phyloP scores from a whole-genome alignment of 1,140 invertebrate species.

The Oedothorax gibbosus region DNA sequence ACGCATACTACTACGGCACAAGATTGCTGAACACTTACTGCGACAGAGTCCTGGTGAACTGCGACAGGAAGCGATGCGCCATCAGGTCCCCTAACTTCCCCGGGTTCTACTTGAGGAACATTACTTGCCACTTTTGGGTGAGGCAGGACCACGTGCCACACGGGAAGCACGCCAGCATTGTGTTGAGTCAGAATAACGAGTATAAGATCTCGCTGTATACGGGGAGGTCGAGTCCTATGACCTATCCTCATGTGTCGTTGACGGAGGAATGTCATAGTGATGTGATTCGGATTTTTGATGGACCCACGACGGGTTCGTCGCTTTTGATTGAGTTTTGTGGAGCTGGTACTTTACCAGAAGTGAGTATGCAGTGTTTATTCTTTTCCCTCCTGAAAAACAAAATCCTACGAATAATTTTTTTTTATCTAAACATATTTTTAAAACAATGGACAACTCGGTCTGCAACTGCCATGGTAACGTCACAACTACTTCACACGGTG shows the following conservation, averaged over 20 bases:
- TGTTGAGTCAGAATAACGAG: slow-evolving; percentile 62
- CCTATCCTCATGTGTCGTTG: slow-evolving; percentile 62
- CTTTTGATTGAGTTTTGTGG: slow-evolving; percentile 91
- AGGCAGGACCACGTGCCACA: slow-evolving; percentile 60
- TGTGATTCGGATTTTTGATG: slow-evolving; percentile 88
- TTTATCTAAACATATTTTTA: too few relatives aligned
- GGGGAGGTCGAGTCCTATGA: slow-evolving; percentile 56
- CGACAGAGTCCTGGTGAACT: slow-evolving; percentile 62
- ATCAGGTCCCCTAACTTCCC: slow-evolving; percentile 64
- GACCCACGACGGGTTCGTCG: slow-evolving; percentile 87
- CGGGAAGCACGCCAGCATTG: slow-evolving; percentile 61
- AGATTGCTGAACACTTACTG: slow-evolving; percentile 60
- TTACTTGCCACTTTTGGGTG: slow-evolving; percentile 63
- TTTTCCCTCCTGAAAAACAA: too few relatives aligned
- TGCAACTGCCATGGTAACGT: too few relatives aligned
- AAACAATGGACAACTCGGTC: too few relatives aligned
- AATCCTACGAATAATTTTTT: too few relatives aligned
- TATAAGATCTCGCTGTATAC: slow-evolving; percentile 64
- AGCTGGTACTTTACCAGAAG: slow-evolving; percentile 83
- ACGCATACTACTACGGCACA: slow-evolving; percentile 52
- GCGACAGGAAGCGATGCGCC: slow-evolving; percentile 59
- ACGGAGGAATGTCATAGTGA: slow-evolving; percentile 86
- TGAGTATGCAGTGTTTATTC: too few relatives aligned
- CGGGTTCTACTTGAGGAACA: slow-evolving; percentile 63
- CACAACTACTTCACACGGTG: too few relatives aligned